Evolutionary conservation across 2,888 invertebrate genomes (phyloP).

Genomic region (Parasteatoda lunata): DNA sequence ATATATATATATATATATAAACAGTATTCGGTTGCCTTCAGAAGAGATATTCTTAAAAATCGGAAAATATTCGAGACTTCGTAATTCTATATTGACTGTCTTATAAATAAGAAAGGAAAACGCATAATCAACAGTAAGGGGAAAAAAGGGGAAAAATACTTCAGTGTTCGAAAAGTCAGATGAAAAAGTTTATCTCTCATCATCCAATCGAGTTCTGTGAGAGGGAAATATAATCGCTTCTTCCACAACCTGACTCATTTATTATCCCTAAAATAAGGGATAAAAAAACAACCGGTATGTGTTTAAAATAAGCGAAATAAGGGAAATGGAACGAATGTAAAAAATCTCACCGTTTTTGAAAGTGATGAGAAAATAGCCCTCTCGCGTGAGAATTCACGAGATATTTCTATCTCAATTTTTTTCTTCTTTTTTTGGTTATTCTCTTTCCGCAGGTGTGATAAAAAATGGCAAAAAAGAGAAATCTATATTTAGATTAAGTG

Average conservation of each 20-base stretch:
- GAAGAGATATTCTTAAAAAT: too few relatives aligned
- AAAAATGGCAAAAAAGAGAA: constrained; percentile 14
- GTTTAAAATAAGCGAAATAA: neutral
- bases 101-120: too few relatives aligned
- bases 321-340: neutral
- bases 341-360: neutral
- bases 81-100: too few relatives aligned
- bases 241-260: neutral
- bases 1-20: too few relatives aligned
- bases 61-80: too few relatives aligned
- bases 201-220: neutral
- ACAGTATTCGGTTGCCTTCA: too few relatives aligned
- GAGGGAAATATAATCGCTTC: neutral
- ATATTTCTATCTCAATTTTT: neutral
- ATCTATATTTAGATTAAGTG: constrained; percentile 48
- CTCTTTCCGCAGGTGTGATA: neutral
- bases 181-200: neutral
- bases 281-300: neutral
- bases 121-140: too few relatives aligned
- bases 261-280: neutral
- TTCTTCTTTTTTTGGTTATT: neutral
- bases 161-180: too few relatives aligned
- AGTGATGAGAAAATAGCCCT: neutral
- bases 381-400: neutral
- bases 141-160: too few relatives aligned